Evolutionary conservation across 2,888 invertebrate species (phyloP).

Genomic region (Ariolimax columbianus): DNA sequence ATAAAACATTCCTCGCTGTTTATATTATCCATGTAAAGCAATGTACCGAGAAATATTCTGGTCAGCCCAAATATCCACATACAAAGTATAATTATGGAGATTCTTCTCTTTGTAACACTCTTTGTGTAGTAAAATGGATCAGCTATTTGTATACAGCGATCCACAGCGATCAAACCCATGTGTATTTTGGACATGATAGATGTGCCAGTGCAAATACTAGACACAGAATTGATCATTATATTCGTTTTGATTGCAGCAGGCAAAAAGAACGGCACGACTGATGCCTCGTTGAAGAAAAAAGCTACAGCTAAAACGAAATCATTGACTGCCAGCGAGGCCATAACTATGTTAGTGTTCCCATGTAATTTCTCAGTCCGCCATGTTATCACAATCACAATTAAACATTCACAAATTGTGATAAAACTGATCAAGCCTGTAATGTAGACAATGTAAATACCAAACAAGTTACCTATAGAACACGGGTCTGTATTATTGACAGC

Average conservation of each 20-base stretch:
- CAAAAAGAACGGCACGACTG: not conserved
- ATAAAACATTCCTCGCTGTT: not conserved
- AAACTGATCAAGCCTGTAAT: not conserved
- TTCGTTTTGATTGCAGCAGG: not conserved
- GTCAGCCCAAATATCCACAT: not conserved
- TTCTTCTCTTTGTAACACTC: not conserved
- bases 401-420: not conserved
- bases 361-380: not conserved
- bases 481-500: not conserved
- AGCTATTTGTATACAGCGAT: not conserved
- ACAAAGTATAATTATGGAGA: not conserved
- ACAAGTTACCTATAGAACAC: not conserved
- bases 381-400: not conserved
- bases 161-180: conserved; percentile 16
- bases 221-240: not conserved
- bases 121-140: not conserved
- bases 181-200: not conserved
- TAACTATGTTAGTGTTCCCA: not conserved
- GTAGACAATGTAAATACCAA: not conserved
- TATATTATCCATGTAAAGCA: not conserved
- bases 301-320: not conserved
- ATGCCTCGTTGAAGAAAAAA: not conserved
- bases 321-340: not conserved
- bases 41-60: no score
- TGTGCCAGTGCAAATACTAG: not conserved